phyloP scores from a whole-genome alignment of 1,140 invertebrate species.

The Diuraphis noxia region DNA sequence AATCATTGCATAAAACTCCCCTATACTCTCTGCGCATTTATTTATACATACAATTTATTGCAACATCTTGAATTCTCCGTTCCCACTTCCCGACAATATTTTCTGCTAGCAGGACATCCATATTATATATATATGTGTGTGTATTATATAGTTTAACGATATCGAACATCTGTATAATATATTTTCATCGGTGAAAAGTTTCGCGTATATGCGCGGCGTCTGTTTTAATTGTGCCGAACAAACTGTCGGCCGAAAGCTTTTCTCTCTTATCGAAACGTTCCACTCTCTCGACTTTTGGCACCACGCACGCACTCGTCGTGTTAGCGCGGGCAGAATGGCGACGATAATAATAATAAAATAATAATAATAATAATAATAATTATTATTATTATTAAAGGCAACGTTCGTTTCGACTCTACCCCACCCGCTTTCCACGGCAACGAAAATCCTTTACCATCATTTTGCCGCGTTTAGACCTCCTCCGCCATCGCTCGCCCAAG shows the following conservation, averaged over 20 bases:
- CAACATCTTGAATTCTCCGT: conserved; percentile 29
- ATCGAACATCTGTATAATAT: conserved; percentile 47
- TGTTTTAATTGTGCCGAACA: conserved; percentile 52
- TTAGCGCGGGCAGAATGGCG: neutral
- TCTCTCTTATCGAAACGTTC: conserved; percentile 54
- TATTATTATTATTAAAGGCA: conserved; percentile 37
- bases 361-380: neutral
- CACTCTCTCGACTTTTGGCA: conserved; percentile 53
- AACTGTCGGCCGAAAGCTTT: conserved; percentile 51
- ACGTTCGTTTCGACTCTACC: neutral
- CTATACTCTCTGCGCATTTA: neutral
- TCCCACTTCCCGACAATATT: neutral
- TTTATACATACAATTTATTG: neutral
- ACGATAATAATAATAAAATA: conserved; percentile 23
- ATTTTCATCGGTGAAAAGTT: conserved; percentile 51
- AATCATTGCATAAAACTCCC: neutral
- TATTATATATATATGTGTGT: neutral
- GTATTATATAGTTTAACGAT: conserved; percentile 4
- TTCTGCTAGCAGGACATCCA: neutral
- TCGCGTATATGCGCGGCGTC: neutral
- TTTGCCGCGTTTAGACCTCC: neutral
- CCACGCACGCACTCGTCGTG: neutral
- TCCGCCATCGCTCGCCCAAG: neutral
- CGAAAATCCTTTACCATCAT: conserved; percentile 34
- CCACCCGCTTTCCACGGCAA: neutral